These are phyloP conservation scores for Suricata suricatta DNA, from an alignment of 2,113 vertebrate genomes.

Conservation along the genomic window DNA sequence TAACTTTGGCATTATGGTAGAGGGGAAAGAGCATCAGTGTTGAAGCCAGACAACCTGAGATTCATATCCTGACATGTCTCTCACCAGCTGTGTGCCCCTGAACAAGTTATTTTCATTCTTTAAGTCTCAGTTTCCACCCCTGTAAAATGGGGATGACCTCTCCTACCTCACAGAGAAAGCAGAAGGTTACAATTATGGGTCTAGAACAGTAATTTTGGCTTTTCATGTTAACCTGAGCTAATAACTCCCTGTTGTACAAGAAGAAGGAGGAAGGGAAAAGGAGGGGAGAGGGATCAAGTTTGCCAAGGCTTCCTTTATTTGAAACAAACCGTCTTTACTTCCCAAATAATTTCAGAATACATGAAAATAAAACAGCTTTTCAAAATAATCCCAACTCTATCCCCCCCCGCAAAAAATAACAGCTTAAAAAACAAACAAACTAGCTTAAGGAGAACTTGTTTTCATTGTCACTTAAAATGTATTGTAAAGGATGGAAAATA, in stretches of 20 bases:
- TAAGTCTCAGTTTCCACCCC: background rate
- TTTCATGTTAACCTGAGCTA: background rate
- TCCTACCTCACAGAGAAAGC: background rate
- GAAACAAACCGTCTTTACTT: conserved; percentile 2
- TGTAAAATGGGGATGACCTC: background rate
- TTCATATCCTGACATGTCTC: background rate
- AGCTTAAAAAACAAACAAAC: background rate
- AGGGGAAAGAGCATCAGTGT: background rate
- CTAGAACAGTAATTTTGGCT: background rate
- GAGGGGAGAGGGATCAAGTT: background rate
- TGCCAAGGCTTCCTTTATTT: background rate
- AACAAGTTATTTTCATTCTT: background rate
- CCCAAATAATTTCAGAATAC: conserved; percentile 52
- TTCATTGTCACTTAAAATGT: conserved; percentile 40
- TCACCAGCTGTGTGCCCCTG: background rate
- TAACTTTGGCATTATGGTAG: background rate
- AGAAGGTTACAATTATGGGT: background rate
- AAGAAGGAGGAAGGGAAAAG: background rate
- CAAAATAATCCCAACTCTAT: background rate
- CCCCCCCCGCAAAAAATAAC: background rate
- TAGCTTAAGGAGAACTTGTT: conserved; percentile 16
- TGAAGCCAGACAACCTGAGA: background rate
- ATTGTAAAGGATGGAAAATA: too few relatives aligned
- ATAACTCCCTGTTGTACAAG: background rate
- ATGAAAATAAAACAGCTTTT: conserved; percentile 56